Evolutionary conservation across 2,888 invertebrate genomes (phyloP), one percentile per base, ranked within the genome.

Genomic region (Uloborus plumipes): DNA sequence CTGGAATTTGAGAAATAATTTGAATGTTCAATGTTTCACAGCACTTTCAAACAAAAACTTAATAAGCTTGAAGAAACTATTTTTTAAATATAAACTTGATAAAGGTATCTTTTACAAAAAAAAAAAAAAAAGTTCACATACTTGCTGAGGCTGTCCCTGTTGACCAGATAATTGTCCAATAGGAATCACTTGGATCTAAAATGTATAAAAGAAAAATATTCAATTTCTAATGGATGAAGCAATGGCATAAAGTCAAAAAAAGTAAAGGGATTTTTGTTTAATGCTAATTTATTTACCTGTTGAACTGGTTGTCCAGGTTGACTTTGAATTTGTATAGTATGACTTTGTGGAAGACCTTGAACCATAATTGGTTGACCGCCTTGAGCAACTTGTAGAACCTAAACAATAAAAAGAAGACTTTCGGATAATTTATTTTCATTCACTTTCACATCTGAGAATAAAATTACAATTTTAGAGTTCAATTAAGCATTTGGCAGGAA

Each of bases 141-240:
- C 84, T 61, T 84, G 84, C 70, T 84, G 84, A 20, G 83, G 84
- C 49, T 85, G 85, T 50, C 84, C 82, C 69, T 82, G 79, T 55
- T 85, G 85, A 22, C 85, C 84, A 53, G 83, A 78, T 18, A 85
- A 26, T 47, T 85, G 84, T 11, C 84, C 70, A 50, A 85, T 76
- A 51, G 85, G 85, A 73, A 85, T 86, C 22, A 84, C 85, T 80
- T 85, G 85, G 62, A 84, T 85, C 82, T 84, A 53, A 64, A 72
- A 73, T 16, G 47, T 31, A 31, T 55, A 59, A 55, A 70, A 50
- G 3, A 66, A 51, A 50, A 55, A 18, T 53, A 6, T 55, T 9
- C 14, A 55, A 55, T 13, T 14, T 13, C 16, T 18, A 15, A n/a
- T 18, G n/a, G 16, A 20, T 55, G 4, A 20, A 9, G 55, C 39